Base-by-base conservation (phyloP, 2,113 vertebrate species). In the Arothron firmamentum region DNA sequence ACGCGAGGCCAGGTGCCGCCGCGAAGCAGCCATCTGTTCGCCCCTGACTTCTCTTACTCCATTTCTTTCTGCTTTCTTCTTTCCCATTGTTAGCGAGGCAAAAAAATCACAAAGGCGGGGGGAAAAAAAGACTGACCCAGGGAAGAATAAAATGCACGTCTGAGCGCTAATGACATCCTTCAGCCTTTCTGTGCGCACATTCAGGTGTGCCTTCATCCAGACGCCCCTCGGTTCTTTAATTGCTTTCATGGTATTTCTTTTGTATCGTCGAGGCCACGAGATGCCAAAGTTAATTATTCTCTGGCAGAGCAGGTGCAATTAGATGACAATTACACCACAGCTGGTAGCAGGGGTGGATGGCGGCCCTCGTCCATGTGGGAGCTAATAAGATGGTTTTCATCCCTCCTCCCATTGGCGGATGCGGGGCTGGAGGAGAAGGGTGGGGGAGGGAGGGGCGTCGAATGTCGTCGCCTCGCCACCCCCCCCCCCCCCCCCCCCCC, bases 281-380 rank as follows among this genome's bases (percentile, higher is more conserved):
- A 88, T 86, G 85, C 72, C 79, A 83, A 79, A 84, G 84, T 88
- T 83, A 85, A 87, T 89, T 88, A 89, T 86, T 85, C 82, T 83
- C 80, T 70, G 78, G 80, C 85, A 75, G 79, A 77, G 89, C 87
- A 89, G 89, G 88, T 91, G 89, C 89, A 87, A 88, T 89, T 86
- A 87, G 82, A 84, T 84, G 84, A 89, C 86, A 89, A 90, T 89
- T 88, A 90, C 86, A 84, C 88, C 86, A 86, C 86, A 89, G 88
- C 84, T 88, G 86, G 85, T 82, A 75, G 79, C 80, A 74, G 81
- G 84, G 78, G 72, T 66, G 81, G 77, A 59, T 67, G 75, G 75
- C 67, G 56, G 76, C 63, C 80, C 75, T 78, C 72, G 77, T 84
- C 75, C 53, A 4, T 46, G 69, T 78, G 71, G 79, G 76, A 77